These are phyloP conservation scores for Spea multiplicata DNA, from an alignment of 2,113 vertebrate genomes.

Conservation along the genomic window DNA sequence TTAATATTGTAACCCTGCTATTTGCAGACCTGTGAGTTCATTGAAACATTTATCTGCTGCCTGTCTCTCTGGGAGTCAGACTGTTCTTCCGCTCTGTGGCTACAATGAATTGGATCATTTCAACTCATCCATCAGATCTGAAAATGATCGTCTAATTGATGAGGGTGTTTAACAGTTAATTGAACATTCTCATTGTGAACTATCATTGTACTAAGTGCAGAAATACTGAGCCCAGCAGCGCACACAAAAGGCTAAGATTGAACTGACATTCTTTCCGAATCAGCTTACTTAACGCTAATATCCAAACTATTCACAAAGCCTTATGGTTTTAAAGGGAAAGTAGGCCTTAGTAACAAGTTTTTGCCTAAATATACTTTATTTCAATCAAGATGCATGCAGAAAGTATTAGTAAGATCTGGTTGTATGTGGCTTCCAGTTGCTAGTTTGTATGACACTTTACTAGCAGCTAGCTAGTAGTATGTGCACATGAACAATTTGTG, in stretches of 20 bases:
- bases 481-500: no score
- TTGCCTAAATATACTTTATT: no score
- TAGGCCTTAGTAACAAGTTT: no score
- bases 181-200: conserved; percentile 82
- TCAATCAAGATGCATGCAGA: no score
- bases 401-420: no score
- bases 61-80: conserved; percentile 68
- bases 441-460: no score
- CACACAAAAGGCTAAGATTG: conserved; percentile 49
- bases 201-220: conserved; percentile 70
- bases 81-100: conserved; percentile 82
- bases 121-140: conserved; percentile 90
- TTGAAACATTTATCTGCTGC: conserved; percentile 77
- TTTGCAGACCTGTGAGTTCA: conserved; percentile 60
- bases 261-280: background rate
- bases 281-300: conserved; percentile 26
- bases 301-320: no score
- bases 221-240: conserved; percentile 58
- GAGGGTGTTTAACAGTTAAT: conserved; percentile 87
- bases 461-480: no score
- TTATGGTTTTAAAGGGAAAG: no score
- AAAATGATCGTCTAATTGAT: conserved; percentile 92
- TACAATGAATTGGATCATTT: conserved; percentile 89
- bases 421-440: no score
- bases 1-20: conserved; percentile 58